Base-by-base conservation (phyloP, 2,113 vertebrate genomes). In the Heptranchias perlo region DNA sequence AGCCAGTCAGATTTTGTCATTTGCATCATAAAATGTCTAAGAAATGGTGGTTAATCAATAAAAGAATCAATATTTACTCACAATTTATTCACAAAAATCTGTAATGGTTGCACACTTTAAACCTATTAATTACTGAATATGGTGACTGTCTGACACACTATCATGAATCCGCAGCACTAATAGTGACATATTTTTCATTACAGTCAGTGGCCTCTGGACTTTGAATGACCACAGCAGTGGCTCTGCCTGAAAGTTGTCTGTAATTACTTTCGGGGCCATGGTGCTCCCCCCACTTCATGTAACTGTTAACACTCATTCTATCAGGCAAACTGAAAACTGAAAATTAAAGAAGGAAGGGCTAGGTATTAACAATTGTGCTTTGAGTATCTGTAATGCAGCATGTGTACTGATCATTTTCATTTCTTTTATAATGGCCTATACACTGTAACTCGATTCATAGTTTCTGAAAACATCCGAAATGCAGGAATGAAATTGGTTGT, bases 81-180 rank as follows among this genome's bases (percentile, higher is more conserved):
- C 64, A 95, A 95, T 95, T 95, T 95, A 69, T 95, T 95, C 94
- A 73, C 64, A 95, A 73, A 95, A 69, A 95, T 95, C 94, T 95
- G 94, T 67, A 95, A 95, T 67, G 94, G 94, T 95, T 95, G 89
- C n/a, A 93, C 58, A 95, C 94, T 95, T 69, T 95, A 95, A 69
- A 62, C 94, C 94, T 69, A 95, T 95, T 95, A 95, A 67, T 95
- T 69, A 95, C 64, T 95, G 94, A 95, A 95, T 73, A 95, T 95
- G 52, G 65, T 73, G 65, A 52, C 65, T 47, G 28, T 69, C 44
- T 95, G 94, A 95, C 94, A 95, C 44, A 28, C 39, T 69, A 47
- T 67, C 64, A 73, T 95, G 94, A 69, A 73, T 95, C 65, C 39
- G 3, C 47, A 69, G n/a, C 35, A 69, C 94, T 69, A 95, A 69